Evolutionary conservation across 2,113 vertebrate species (phyloP).

Genomic region (Thomomys bottae): DNA sequence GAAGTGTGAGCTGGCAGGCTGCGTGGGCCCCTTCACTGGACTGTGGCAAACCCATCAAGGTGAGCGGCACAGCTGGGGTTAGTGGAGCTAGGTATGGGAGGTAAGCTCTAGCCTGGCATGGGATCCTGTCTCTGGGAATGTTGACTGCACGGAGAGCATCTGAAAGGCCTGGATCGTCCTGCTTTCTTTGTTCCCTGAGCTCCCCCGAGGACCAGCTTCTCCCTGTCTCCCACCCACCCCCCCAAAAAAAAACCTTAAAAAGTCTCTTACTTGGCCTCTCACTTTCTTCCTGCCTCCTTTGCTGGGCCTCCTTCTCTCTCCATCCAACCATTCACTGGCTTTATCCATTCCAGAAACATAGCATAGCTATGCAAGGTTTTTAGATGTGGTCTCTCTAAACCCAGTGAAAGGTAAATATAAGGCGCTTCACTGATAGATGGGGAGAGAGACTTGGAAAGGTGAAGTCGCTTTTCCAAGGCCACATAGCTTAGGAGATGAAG

Average conservation of each 20-base stretch:
- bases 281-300: neutral
- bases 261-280: rapidly evolving
- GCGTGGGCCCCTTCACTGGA: constrained; percentile 90
- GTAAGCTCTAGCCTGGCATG: neutral
- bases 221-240: rapidly evolving
- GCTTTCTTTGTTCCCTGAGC: neutral
- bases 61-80: constrained; percentile 66
- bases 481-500: neutral
- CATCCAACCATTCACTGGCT: neutral
- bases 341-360: neutral
- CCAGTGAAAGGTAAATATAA: neutral
- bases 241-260: too few relatives aligned
- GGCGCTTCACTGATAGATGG: neutral
- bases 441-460: neutral
- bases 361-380: neutral
- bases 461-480: neutral
- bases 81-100: neutral
- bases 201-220: neutral
- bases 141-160: rapidly evolving
- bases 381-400: neutral
- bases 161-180: rapidly evolving
- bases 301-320: neutral
- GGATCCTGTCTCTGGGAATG: neutral
- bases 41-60: constrained; percentile 93
- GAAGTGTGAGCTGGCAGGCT: constrained; percentile 96